Evolutionary conservation across 2,888 invertebrate species (phyloP), one percentile per base, ranked within the genome.

Genomic region (Abrostola tripartita): DNA sequence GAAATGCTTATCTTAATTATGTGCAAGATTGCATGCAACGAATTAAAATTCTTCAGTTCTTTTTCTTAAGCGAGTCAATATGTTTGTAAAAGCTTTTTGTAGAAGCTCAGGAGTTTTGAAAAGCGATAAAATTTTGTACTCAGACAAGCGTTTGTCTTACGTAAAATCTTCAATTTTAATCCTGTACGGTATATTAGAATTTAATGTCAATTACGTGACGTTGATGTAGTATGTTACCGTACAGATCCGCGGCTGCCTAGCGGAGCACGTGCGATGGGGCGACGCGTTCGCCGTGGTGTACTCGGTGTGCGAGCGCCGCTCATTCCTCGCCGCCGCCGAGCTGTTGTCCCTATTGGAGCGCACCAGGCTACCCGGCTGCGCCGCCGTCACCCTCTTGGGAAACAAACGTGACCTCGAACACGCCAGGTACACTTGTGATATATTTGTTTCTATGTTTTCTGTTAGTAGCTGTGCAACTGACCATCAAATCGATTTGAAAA

Each of bases 371-470:
- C 96, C 97, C 44, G 96, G 96, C 66, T 97, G 97, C 86, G 97
- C 97, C 80, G 97, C 97, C 62, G 96, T 97, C 79, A 94, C 94
- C 81, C 95, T 98, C 82, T 95, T 98, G 81, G 97, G 97, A 79
- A 98, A 97, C 90, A 97, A 97, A 95, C 95, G 97, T 83, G 97
- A 98, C 95, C 96, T 98, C 90, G 96, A 97, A 93, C 96, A 97
- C 95, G 96, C 96, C 81, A 96, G 97, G 97, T 97, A 92, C 88
- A 56, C 52, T 49, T 9, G 53, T 5, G 1, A 24, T 40, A 24
- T 24, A 24, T 24, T 24, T 24, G 24, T n/a, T n/a, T n/a, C n/a
- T n/a, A n/a, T n/a, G n/a, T n/a, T n/a, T n/a, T n/a, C n/a, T n/a
- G n/a, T 40, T 40, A 40, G 40, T 40, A 11, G 40, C 10, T 1